These are phyloP conservation scores for Eulemur macaco DNA, from an alignment of 2,113 vertebrate genomes.

Conservation along the genomic window DNA sequence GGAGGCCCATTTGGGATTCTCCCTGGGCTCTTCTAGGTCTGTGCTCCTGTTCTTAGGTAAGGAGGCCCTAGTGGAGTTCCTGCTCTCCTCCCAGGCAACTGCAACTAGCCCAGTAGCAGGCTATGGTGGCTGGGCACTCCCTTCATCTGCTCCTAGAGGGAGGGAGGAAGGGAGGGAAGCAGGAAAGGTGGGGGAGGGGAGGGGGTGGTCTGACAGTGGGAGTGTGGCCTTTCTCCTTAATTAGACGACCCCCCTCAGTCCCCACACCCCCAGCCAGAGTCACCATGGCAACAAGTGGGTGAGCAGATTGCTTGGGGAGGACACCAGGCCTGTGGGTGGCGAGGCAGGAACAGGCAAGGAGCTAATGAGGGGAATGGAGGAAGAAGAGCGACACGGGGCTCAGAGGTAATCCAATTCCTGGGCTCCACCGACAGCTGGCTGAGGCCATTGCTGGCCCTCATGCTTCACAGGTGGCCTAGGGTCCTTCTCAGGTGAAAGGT, in stretches of 20 bases:
- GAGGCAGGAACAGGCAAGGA: constrained; percentile 71
- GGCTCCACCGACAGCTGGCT: neutral
- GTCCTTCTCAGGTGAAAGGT: neutral
- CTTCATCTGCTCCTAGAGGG: neutral
- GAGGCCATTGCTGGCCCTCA: neutral
- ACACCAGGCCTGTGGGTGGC: constrained; percentile 77
- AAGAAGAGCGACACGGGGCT: neutral
- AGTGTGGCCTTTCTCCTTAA: constrained; percentile 62
- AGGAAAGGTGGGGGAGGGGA: neutral
- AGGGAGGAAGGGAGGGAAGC: neutral
- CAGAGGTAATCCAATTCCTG: constrained; percentile 57
- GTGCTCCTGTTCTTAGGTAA: neutral
- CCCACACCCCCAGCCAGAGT: constrained; percentile 44
- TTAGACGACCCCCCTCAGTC: constrained; percentile 61
- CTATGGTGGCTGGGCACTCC: neutral
- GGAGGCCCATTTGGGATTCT: neutral
- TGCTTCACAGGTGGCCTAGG: neutral
- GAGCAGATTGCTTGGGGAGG: constrained; percentile 74
- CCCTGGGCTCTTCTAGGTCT: neutral
- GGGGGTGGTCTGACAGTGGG: constrained; percentile 26
- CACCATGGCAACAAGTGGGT: constrained; percentile 74
- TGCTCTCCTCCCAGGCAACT: neutral
- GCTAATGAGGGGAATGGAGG: constrained; percentile 63
- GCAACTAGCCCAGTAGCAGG: constrained; percentile 39
- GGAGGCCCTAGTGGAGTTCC: neutral